These are phyloP conservation scores for Fregetta grallaria DNA, from an alignment of 2,113 vertebrate species.

Conservation along the genomic window DNA sequence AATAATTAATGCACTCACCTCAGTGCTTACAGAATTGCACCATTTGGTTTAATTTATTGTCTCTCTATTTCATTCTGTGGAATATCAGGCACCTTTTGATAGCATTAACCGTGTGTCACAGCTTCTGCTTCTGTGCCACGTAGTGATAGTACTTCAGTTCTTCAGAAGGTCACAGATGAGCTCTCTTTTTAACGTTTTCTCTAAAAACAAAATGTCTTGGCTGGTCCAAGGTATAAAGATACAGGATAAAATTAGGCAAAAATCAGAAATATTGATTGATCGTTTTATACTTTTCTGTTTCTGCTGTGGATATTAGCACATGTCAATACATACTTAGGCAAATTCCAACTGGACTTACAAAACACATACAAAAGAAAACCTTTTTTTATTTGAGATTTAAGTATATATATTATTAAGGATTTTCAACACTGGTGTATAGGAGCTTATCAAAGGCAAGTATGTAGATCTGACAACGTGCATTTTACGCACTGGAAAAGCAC, in stretches of 20 bases:
- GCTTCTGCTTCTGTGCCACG: neutral
- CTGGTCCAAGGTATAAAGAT: slow-evolving; percentile 1
- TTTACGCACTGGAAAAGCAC: slow-evolving; percentile 23
- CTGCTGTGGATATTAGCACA: neutral
- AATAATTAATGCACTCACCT: neutral
- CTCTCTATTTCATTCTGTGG: neutral
- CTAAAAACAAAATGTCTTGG: slow-evolving; percentile 12
- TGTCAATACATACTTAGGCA: neutral
- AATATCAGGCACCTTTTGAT: neutral
- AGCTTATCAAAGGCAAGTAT: neutral
- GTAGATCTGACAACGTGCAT: neutral
- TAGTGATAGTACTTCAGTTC: neutral
- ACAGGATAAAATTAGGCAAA: neutral
- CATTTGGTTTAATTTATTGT: neutral
- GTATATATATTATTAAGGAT: neutral
- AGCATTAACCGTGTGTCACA: neutral
- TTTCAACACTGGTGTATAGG: neutral
- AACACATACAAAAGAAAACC: neutral
- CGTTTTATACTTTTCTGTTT: neutral
- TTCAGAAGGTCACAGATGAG: neutral
- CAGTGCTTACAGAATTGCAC: neutral
- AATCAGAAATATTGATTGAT: neutral
- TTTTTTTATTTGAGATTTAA: neutral
- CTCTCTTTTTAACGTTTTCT: neutral
- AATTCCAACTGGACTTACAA: neutral